These are phyloP conservation scores for Heliothis peltigera DNA, from an alignment of 2,888 invertebrate species.

Conservation along the genomic window DNA sequence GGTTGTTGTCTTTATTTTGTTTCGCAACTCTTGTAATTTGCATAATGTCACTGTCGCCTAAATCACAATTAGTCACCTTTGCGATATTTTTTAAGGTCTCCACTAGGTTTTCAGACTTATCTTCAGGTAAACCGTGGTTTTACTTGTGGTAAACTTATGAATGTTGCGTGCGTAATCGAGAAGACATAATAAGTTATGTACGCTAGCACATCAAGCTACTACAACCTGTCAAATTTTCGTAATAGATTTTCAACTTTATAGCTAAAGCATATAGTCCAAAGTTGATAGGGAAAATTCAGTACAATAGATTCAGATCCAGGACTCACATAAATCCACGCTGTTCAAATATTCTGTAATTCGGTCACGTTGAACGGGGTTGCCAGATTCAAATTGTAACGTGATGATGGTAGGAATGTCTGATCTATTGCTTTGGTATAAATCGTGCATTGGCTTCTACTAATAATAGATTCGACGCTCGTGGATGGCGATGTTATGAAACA, in stretches of 20 bases:
- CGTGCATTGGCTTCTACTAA: conserved; percentile 22
- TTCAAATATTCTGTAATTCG: conserved; percentile 24
- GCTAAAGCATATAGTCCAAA: no score
- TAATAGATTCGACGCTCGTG: conserved; percentile 39
- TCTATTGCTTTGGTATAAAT: conserved; percentile 31
- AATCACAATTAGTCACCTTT: conserved; percentile 1
- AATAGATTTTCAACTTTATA: no score
- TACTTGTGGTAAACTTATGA: not conserved
- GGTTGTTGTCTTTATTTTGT: conserved; percentile 33
- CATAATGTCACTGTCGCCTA: conserved; percentile 24
- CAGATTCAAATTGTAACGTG: conserved; percentile 12
- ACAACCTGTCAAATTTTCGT: no score
- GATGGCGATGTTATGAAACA: conserved; percentile 16
- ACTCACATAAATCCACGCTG: conserved; percentile 25
- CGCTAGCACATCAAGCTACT: no score
- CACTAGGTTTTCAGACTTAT: conserved; percentile 44
- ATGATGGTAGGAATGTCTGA: conserved; percentile 19
- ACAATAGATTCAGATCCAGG: conserved; percentile 16
- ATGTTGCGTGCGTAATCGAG: conserved; percentile 25
- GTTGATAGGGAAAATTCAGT: no score
- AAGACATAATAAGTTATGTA: conserved; percentile 30
- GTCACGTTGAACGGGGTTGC: conserved; percentile 11
- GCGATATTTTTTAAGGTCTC: conserved; percentile 15
- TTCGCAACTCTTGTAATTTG: conserved; percentile 51
- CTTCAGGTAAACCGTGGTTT: conserved; percentile 50